These are phyloP conservation scores for Onthophagus sagittarius DNA, from an alignment of 2,888 invertebrate genomes.

Conservation along the genomic window DNA sequence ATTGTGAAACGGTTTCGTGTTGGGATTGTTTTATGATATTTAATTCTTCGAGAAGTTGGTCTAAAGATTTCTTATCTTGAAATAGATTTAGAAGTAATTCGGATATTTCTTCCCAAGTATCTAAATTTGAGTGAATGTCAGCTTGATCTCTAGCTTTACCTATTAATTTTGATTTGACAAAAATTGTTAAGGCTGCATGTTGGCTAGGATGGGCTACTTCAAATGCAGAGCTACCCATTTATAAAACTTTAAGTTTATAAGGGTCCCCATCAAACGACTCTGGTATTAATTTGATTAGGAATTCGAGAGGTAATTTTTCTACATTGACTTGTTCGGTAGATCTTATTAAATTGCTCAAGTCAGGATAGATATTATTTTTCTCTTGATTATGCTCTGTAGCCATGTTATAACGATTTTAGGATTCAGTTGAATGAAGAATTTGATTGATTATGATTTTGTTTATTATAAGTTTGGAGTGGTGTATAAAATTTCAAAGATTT, in stretches of 20 bases:
- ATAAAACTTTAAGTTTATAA: slow-evolving; percentile 24
- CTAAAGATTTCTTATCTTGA: slow-evolving; percentile 23
- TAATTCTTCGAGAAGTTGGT: slow-evolving; percentile 22
- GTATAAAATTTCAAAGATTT: too few relatives aligned
- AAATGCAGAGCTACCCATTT: slow-evolving; percentile 24
- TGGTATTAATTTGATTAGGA: slow-evolving; percentile 8
- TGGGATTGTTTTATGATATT: slow-evolving; percentile 21
- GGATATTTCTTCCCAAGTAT: slow-evolving; percentile 22
- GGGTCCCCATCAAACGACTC: slow-evolving; percentile 15
- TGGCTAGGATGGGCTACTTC: slow-evolving; percentile 22
- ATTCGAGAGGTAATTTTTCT: not conserved
- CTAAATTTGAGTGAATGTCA: slow-evolving; percentile 22
- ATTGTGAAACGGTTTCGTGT: slow-evolving; percentile 22
- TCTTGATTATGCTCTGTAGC: too few relatives aligned
- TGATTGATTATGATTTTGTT: too few relatives aligned
- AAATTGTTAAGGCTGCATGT: slow-evolving; percentile 18
- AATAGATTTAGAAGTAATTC: slow-evolving; percentile 21
- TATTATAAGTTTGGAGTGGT: too few relatives aligned
- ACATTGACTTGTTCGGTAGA: too few relatives aligned
- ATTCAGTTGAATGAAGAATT: too few relatives aligned
- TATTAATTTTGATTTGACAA: slow-evolving; percentile 22
- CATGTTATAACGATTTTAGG: too few relatives aligned
- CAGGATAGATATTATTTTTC: too few relatives aligned
- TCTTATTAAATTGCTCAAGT: too few relatives aligned
- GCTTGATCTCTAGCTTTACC: slow-evolving; percentile 24